phyloP scores from a whole-genome alignment of 2,113 vertebrate species.

The Pachypanchax playfairii region DNA sequence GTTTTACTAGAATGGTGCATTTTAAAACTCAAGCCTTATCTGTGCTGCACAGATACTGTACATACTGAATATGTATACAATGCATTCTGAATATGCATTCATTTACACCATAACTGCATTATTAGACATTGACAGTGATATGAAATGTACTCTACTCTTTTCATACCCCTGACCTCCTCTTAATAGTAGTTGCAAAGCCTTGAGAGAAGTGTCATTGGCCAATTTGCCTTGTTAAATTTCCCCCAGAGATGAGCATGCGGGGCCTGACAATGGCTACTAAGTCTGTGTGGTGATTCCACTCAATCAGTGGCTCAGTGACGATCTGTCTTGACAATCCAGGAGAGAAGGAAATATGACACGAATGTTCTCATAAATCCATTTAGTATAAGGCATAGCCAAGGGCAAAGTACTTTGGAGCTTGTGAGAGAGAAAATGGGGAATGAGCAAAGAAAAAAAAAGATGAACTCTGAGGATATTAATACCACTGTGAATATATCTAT shows the following conservation, averaged over 20 bases:
- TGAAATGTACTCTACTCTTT: constrained; percentile 64
- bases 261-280: constrained; percentile 69
- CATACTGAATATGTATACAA: background rate
- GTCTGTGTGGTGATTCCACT: constrained; percentile 74
- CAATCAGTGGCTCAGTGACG: constrained; percentile 74
- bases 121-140: constrained; percentile 27
- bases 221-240: constrained; percentile 75
- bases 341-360: constrained; percentile 83
- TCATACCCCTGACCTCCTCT: constrained; percentile 68
- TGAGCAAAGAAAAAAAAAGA: constrained; percentile 63
- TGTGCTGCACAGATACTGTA: background rate
- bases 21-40: background rate
- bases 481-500: constrained; percentile 80
- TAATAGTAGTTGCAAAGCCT: constrained; percentile 52
- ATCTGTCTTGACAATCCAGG: constrained; percentile 79
- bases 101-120: constrained; percentile 1
- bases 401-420: constrained; percentile 80
- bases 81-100: background rate
- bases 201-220: constrained; percentile 71
- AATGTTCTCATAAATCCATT: constrained; percentile 84
- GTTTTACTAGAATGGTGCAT: background rate
- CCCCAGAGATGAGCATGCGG: constrained; percentile 72
- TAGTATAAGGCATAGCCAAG: constrained; percentile 80
- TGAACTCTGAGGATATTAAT: constrained; percentile 82
- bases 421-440: constrained; percentile 75